Base-by-base conservation (phyloP, 1,140 invertebrate genomes). In the Hyphantria cunea region DNA sequence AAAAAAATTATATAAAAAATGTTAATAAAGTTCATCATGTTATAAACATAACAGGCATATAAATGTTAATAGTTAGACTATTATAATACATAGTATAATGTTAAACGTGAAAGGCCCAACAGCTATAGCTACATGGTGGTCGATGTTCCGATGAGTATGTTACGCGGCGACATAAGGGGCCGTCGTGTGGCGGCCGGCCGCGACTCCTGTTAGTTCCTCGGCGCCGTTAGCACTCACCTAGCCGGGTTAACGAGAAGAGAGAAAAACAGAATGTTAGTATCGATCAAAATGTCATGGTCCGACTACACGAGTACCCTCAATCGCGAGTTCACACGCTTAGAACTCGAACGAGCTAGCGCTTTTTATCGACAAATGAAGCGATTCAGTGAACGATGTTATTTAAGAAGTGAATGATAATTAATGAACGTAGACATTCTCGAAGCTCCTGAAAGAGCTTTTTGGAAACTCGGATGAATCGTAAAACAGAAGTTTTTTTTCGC, bases 151-250 rank as follows among this genome's bases (percentile, higher is more conserved):
- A 82, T 89, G 86, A 80, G 58, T 72, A 79, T 83, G 85, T 89
- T 88, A 86, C 82, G 82, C 82, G 83, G 69, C 79, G 86, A 73
- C 70, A 53, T 66, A 56, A 72, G 70, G 66, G 67, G 72, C 80
- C 75, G 74, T 65, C 74, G 78, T 68, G 69, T 50, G 70, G 74
- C 72, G 75, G 66, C 60, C 79, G 76, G 76, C 78, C 80, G 76
- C 78, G 68, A 72, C 82, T 82, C 68, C 86, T 72, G 82, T 89
- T 89, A 88, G 77, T 85, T 78, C 84, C 80, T 78, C 87, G 78
- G 78, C 86, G 82, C 85, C 87, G 92, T 93, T 93, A 94, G 93
- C 93, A 94, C 93, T 93, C 93, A 93, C 93, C 93, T 94, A 93
- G 89, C 89, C 89, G 82, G 82, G 89, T 90, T 92, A 91, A 90